phyloP scores from a whole-genome alignment of 2,888 invertebrate genomes.

The Clanis bilineata region DNA sequence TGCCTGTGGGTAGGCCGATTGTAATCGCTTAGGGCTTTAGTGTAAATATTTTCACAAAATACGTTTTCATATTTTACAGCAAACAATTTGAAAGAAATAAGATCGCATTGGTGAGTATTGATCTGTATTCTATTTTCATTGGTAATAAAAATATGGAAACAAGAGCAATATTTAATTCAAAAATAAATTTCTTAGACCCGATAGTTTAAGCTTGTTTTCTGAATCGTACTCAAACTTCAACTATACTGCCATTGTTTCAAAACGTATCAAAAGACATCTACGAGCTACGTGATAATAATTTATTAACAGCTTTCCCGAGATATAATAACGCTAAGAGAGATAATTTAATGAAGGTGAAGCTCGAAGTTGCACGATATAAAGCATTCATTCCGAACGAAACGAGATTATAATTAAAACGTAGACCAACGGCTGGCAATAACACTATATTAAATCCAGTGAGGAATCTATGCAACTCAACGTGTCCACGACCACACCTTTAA shows the following conservation, averaged over 20 bases:
- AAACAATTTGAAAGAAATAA: too few species aligned
- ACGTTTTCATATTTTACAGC: background rate
- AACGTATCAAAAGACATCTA: too few species aligned
- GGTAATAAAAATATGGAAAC: too few species aligned
- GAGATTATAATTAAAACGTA: slow-evolving; percentile 1
- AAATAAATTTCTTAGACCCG: too few species aligned
- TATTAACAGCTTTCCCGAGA: background rate
- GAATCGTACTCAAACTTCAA: too few species aligned
- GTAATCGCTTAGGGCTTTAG: slow-evolving; percentile 22
- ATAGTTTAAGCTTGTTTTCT: too few species aligned
- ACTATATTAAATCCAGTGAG: background rate
- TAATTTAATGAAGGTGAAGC: background rate
- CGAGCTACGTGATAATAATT: too few species aligned
- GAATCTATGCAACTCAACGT: background rate
- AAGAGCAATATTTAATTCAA: too few species aligned
- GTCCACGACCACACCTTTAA: background rate
- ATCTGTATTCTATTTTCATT: too few species aligned
- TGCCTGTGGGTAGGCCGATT: slow-evolving; percentile 22
- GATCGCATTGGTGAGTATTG: too few species aligned
- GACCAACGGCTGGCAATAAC: background rate
- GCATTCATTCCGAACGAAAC: background rate
- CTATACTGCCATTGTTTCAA: too few species aligned
- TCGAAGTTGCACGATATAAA: background rate
- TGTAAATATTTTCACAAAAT: slow-evolving; percentile 12
- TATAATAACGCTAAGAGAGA: background rate